Percentiles rank a stretch among this genome's conserved stretches.
phyloP scores from a whole-genome alignment of 2,888 invertebrate species.

The Mimas tiliae region DNA sequence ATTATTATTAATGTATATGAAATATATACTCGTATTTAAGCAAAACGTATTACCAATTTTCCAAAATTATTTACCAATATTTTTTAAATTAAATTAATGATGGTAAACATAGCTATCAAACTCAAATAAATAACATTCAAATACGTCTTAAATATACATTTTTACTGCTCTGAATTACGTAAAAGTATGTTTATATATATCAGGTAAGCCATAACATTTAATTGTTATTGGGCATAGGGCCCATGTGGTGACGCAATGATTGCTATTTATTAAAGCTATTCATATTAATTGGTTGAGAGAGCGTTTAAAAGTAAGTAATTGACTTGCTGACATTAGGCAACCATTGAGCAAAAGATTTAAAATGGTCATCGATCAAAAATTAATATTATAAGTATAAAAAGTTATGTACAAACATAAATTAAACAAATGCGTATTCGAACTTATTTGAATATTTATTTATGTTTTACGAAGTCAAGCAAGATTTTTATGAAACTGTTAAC shows the following conservation, averaged over 20 bases:
- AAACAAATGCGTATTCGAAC: too few relatives aligned
- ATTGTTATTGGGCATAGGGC: conserved; percentile 12
- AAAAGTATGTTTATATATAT: conserved; percentile 11
- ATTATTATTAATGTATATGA: too few relatives aligned
- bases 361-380: not conserved
- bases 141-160: not conserved
- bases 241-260: conserved; percentile 14
- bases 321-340: not conserved
- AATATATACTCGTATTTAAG: too few relatives aligned
- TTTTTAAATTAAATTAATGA: conserved; percentile 12
- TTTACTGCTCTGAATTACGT: conserved; percentile 15
- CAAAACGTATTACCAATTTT: not conserved
- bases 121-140: not conserved
- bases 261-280: conserved; percentile 15
- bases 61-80: not conserved
- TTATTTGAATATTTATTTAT: too few relatives aligned
- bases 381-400: not conserved
- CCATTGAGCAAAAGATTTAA: not conserved
- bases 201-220: conserved; percentile 12
- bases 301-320: conserved; percentile 2
- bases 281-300: conserved; percentile 5
- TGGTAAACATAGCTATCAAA: not conserved
- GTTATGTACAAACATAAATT: not conserved
- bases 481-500: too few relatives aligned
- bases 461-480: not conserved